These are phyloP conservation scores for Gracilinanus agilis DNA, from an alignment of 2,113 vertebrate genomes.

Conservation along the genomic window DNA sequence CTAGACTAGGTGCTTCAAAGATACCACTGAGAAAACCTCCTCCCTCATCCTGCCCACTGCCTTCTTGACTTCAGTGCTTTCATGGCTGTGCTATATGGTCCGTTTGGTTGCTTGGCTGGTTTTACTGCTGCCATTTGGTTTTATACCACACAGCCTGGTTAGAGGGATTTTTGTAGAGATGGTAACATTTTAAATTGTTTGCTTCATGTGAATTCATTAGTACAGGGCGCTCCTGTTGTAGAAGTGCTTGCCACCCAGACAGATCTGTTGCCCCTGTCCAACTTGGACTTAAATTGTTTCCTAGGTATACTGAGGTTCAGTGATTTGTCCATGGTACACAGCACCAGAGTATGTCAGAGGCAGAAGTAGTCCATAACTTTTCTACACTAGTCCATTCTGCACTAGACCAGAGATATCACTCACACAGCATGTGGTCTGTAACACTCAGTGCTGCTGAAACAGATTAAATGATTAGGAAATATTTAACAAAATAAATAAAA, in stretches of 20 bases:
- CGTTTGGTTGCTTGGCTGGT: not conserved
- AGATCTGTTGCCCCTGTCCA: not conserved
- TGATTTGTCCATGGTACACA: not conserved
- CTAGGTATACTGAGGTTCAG: not conserved
- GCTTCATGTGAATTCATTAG: not conserved
- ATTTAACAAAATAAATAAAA: not conserved
- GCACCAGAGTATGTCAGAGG: not conserved
- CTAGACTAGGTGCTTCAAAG: too few relatives aligned
- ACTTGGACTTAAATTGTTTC: not conserved
- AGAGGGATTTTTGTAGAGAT: not conserved
- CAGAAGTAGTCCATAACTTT: not conserved
- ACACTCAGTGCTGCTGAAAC: not conserved
- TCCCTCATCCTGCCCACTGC: too few relatives aligned
- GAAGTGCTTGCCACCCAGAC: not conserved
- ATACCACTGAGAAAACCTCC: too few relatives aligned
- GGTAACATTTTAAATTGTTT: not conserved
- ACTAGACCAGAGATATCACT: not conserved
- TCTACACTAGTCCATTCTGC: not conserved
- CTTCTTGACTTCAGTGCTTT: not conserved
- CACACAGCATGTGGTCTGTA: not conserved
- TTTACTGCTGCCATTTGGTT: not conserved
- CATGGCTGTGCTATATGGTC: too few relatives aligned
- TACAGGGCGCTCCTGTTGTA: rapidly evolving
- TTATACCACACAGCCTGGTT: not conserved
- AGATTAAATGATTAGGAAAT: not conserved